These are phyloP conservation scores for Campylorhamphus procurvoides DNA, from an alignment of 2,113 vertebrate species.

Conservation along the genomic window DNA sequence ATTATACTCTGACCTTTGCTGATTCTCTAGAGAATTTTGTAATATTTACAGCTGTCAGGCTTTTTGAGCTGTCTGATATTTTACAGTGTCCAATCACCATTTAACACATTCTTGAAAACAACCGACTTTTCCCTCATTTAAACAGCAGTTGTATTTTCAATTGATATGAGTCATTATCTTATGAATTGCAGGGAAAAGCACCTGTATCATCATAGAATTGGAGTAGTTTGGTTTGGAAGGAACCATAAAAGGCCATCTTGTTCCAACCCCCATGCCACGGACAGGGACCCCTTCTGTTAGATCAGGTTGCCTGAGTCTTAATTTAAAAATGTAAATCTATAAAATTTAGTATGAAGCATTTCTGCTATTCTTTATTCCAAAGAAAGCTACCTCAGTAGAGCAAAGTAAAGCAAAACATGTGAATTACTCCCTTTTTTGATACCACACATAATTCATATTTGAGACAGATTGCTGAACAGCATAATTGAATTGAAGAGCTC, in stretches of 20 bases:
- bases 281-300: background rate
- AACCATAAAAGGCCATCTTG: background rate
- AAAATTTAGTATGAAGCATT: background rate
- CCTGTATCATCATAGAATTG: background rate
- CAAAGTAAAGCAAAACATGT: background rate
- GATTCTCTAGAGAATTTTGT: background rate
- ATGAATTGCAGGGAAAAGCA: background rate
- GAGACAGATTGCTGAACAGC: conserved; percentile 6
- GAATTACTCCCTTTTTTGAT: background rate
- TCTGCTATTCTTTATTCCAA: background rate
- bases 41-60: background rate
- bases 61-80: background rate
- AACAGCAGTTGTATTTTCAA: background rate
- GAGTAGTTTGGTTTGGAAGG: background rate
- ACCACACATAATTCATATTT: background rate
- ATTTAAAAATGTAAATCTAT: background rate
- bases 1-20: background rate
- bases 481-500: background rate
- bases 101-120: background rate
- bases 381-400: background rate
- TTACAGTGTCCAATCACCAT: background rate
- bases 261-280: background rate
- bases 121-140: background rate
- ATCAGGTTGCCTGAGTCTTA: background rate
- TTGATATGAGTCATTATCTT: background rate